Evolutionary conservation across 2,113 vertebrate species (phyloP).

Genomic region (Pelmatolapia mariae): DNA sequence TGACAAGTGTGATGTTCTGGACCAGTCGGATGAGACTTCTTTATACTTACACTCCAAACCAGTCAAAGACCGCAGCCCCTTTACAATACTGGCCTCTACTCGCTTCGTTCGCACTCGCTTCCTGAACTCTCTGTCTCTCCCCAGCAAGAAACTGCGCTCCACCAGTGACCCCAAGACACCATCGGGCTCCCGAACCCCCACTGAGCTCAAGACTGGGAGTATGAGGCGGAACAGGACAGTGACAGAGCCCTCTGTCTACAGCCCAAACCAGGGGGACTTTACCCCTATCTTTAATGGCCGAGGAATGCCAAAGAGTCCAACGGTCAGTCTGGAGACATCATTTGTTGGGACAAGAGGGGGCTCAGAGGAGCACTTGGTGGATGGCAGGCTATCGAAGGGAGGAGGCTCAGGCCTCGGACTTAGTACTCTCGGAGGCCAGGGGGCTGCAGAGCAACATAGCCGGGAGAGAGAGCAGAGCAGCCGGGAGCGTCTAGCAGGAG

Average conservation of each 20-base stretch:
- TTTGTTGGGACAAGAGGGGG: conserved; percentile 84
- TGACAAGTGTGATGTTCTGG: conserved; percentile 83
- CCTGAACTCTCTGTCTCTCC: conserved; percentile 88
- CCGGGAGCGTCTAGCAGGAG: conserved; percentile 84
- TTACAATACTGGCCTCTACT: conserved; percentile 88
- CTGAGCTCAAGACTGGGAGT: conserved; percentile 77
- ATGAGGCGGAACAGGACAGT: conserved; percentile 85
- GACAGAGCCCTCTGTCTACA: conserved; percentile 84
- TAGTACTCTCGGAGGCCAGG: conserved; percentile 38
- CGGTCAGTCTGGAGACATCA: conserved; percentile 88
- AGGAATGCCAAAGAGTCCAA: conserved; percentile 83
- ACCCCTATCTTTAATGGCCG: conserved; percentile 74
- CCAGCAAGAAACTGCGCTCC: conserved; percentile 93
- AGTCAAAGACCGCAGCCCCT: conserved; percentile 89
- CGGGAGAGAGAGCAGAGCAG: conserved; percentile 81
- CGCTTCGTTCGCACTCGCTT: conserved; percentile 90
- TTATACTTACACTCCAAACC: conserved; percentile 84
- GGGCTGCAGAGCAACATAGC: conserved; percentile 67
- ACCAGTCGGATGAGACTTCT: conserved; percentile 83
- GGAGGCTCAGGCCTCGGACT: conserved; percentile 70
- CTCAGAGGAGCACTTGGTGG: conserved; percentile 77
- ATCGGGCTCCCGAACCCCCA: conserved; percentile 65
- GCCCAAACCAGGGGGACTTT: conserved; percentile 82
- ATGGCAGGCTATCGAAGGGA: conserved; percentile 66
- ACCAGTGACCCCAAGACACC: conserved; percentile 88